These are phyloP conservation scores for Meda fulgida DNA, from an alignment of 2,797 vertebrate species.

Conservation along the genomic window DNA sequence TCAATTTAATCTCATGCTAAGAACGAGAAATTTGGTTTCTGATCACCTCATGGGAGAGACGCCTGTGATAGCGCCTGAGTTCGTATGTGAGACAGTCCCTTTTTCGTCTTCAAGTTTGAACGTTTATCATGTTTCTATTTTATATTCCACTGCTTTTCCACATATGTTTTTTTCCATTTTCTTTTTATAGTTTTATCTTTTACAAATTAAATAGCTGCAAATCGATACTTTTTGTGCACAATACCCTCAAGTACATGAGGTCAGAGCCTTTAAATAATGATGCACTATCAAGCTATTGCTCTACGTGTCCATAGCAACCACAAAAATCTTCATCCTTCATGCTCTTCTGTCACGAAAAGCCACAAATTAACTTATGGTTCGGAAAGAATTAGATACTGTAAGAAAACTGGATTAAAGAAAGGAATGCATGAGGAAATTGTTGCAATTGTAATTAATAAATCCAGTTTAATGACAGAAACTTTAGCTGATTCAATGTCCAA, in stretches of 20 bases:
- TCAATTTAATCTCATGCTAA: slow-evolving; percentile 55
- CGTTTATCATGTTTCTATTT: slow-evolving; percentile 33
- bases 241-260: slow-evolving; percentile 44
- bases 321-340: slow-evolving; percentile 47
- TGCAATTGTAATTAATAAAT: slow-evolving; percentile 32
- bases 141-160: slow-evolving; percentile 23
- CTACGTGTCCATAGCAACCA: slow-evolving; percentile 61
- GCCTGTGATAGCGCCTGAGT: slow-evolving; percentile 6
- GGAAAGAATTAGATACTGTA: slow-evolving; percentile 28
- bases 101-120: slow-evolving; percentile 50
- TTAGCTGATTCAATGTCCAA: slow-evolving; percentile 9
- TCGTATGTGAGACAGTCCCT: slow-evolving; percentile 30
- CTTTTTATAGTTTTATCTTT: slow-evolving; percentile 19
- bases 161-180: slow-evolving; percentile 9
- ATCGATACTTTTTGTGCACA: slow-evolving; percentile 44
- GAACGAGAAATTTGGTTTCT: slow-evolving; percentile 48
- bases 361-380: slow-evolving; percentile 44
- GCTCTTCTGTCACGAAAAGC: slow-evolving; percentile 28
- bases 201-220: slow-evolving; percentile 25
- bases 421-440: slow-evolving; percentile 38
- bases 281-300: slow-evolving; percentile 45
- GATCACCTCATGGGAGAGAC: slow-evolving; percentile 37
- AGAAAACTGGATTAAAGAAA: slow-evolving; percentile 41
- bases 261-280: slow-evolving; percentile 51
- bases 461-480: slow-evolving; percentile 22